phyloP scores from a whole-genome alignment of 2,113 vertebrate species.

The Eulemur macaco region DNA sequence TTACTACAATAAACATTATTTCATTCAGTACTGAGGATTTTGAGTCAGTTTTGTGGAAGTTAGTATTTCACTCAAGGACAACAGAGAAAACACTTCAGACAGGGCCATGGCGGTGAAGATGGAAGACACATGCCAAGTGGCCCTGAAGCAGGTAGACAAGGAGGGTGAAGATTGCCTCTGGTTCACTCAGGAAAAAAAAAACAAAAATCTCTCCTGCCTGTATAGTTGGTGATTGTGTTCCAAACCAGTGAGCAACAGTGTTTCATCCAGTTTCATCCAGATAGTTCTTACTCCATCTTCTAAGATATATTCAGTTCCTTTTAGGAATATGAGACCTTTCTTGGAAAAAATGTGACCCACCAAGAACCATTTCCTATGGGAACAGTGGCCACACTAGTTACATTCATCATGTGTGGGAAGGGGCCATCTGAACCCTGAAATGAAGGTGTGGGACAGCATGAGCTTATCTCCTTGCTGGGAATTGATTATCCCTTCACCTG shows the following conservation, averaged over 20 bases:
- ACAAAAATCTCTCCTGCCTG: neutral
- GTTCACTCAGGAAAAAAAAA: neutral
- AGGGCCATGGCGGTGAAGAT: neutral
- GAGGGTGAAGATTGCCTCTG: neutral
- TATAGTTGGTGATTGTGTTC: neutral
- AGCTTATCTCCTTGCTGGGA: neutral
- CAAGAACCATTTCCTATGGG: neutral
- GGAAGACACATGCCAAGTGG: neutral
- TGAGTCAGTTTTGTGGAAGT: neutral
- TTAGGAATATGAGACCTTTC: neutral
- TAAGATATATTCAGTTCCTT: neutral
- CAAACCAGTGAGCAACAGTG: neutral
- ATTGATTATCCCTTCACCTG: neutral
- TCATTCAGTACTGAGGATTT: neutral
- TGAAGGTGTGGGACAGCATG: neutral
- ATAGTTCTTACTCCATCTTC: neutral
- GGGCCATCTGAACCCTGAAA: neutral
- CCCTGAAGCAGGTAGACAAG: neutral
- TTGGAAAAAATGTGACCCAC: neutral
- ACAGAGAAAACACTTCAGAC: neutral
- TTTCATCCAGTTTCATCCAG: neutral
- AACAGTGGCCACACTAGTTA: neutral
- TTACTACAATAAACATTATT: neutral
- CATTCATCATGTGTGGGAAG: neutral
- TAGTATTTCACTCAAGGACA: neutral